Evolutionary conservation across 1,140 invertebrate genomes (phyloP), one percentile per base, ranked within the genome.

Genomic region (Olivierus martensii): DNA sequence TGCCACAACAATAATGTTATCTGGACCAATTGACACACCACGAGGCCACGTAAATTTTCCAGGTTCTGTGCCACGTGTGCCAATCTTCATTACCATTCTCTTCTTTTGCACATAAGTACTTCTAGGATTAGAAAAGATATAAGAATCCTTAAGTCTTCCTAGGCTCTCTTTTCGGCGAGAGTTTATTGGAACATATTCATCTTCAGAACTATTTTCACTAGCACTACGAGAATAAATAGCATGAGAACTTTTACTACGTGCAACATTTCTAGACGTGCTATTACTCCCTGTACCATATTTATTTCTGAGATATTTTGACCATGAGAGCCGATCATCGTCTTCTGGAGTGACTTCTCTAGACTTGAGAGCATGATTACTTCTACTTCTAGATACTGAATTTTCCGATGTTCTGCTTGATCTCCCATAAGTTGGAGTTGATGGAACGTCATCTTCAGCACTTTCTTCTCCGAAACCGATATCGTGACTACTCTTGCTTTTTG

Each of bases 41-140:
- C 91, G 79, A 62, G 92, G 92, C 90, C 90, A 96, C 46, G 89
- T 95, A 74, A 97, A 95, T 70, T 81, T 83, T 78, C 87, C 87
- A 72, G 84, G 79, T 76, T 91, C 89, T 80, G 87, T 91, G 77
- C 92, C 92, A 79, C 91, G 82, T 75, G 82, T 82, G 75, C 92
- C 92, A 73, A 95, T 86, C 61, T 86, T 85, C 70, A 90, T 86
- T 76, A 87, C 82, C 78, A 88, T 80, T 70, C 84, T 79, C 71
- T 87, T 80, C 75, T 91, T 90, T 22, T 62, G 56, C 39, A 57
- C 52, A 44, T 64, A 62, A 37, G 57, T 46, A 17, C 51, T 51
- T 12, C 60, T 51, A 1, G 55, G 55, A 9, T 48, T 17, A 34
- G 49, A 51, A 38, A 56, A 56, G 28, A 28, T 4, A 28, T 28